phyloP scores from a whole-genome alignment of 2,888 invertebrate genomes.

The Rhingia rostrata region DNA sequence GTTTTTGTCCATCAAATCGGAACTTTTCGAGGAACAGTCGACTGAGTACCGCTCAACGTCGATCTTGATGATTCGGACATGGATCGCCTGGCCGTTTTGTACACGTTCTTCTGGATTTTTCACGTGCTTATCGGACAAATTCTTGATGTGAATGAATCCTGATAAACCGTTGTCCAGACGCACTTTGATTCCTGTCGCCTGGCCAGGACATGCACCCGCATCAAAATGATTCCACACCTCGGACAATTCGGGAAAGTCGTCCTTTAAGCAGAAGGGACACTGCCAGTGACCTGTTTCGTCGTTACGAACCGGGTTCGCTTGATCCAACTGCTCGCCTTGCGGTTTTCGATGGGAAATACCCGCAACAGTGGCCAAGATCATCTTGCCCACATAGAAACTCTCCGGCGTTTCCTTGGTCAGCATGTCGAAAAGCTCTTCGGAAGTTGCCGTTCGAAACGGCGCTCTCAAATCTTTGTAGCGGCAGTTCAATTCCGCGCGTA shows the following conservation, averaged over 20 bases:
- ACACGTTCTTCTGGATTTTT: conserved; percentile 97
- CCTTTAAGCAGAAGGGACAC: conserved; percentile 98
- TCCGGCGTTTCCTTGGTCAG: conserved; percentile 98
- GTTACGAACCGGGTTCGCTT: conserved; percentile 97
- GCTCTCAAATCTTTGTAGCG: conserved; percentile 95
- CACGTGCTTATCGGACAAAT: conserved; percentile 96
- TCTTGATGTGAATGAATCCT: conserved; percentile 96
- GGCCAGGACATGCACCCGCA: conserved; percentile 96
- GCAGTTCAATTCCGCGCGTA: conserved; percentile 96
- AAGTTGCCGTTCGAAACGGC: conserved; percentile 89
- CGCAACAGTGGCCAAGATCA: conserved; percentile 91
- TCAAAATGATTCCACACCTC: conserved; percentile 99
- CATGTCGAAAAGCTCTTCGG: conserved; percentile 96
- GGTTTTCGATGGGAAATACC: conserved; percentile 95
- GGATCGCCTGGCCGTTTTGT: conserved; percentile 91
- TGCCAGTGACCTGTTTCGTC: conserved; percentile 98
- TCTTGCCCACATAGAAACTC: conserved; percentile 94
- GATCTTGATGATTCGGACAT: conserved; percentile 96
- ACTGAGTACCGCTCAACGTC: conserved; percentile 96
- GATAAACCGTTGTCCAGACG: conserved; percentile 95
- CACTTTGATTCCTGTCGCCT: conserved; percentile 95
- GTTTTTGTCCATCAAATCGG: conserved; percentile 95
- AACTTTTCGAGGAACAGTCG: conserved; percentile 96
- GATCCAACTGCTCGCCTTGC: conserved; percentile 95
- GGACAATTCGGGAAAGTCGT: conserved; percentile 96